Conservation (phyloP, 2,888 invertebrate genomes). For the Chloroclystis v-ata region DNA sequence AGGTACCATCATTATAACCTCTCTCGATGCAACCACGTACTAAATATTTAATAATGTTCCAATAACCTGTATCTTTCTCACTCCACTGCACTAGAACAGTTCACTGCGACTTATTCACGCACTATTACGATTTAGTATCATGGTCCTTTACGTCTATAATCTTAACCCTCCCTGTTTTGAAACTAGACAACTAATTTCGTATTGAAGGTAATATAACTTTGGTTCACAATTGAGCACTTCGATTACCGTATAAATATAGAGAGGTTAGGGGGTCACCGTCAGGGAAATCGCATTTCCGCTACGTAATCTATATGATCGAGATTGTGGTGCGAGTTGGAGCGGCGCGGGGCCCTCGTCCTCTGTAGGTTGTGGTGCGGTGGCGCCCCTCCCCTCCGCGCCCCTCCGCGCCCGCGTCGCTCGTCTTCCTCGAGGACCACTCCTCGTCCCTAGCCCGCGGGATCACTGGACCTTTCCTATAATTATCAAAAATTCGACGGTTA, state of each 20-base stretch:
- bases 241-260: constrained; percentile 43
- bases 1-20: constrained; percentile 34
- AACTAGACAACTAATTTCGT: constrained; percentile 33
- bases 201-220: constrained; percentile 56
- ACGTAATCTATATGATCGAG: constrained; percentile 81
- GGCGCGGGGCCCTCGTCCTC: constrained; percentile 69
- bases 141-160: constrained; percentile 3
- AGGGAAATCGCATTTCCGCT: constrained; percentile 81
- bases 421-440: constrained; percentile 54
- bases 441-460: constrained; percentile 50
- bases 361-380: constrained; percentile 80
- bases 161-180: constrained; percentile 31
- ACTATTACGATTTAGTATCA: constrained; percentile 16
- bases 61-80: constrained; percentile 8
- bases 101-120: constrained; percentile 1
- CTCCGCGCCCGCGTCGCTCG: constrained; percentile 62
- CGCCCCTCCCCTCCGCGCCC: constrained; percentile 74
- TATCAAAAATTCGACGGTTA: constrained; percentile 59
- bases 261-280: constrained; percentile 54
- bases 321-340: constrained; percentile 81
- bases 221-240: constrained; percentile 75
- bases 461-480: constrained; percentile 53
- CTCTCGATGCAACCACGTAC: constrained; percentile 38
- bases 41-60: constrained; percentile 31
- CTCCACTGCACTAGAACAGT: constrained; percentile 20